Evolutionary conservation across 64 coral and sea anemone species (phyloP).

Genomic region (Stylophora pistillata): DNA sequence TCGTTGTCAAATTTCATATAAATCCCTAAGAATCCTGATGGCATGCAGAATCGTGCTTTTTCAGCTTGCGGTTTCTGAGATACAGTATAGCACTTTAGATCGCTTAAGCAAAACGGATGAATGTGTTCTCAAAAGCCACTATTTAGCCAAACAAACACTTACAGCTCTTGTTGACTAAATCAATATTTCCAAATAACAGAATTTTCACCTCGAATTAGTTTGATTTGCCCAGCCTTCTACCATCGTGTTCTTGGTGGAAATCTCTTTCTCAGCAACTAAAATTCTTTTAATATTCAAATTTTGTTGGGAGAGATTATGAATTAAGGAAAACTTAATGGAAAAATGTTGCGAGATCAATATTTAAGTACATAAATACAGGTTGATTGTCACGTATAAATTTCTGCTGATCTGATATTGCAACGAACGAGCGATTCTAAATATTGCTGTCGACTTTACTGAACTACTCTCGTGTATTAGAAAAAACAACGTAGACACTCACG

Average conservation of each 20-base stretch:
- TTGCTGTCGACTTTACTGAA: neutral
- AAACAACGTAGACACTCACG: neutral
- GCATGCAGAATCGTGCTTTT: too few species aligned
- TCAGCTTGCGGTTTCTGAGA: too few species aligned
- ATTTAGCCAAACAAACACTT: slow-evolving; percentile 51
- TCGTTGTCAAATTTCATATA: too few species aligned
- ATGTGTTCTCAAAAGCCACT: slow-evolving; percentile 34
- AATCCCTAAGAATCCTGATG: too few species aligned
- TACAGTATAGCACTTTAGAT: neutral
- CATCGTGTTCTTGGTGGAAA: neutral
- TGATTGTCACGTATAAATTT: neutral
- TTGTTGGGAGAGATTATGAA: too few species aligned
- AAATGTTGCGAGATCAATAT: neutral
- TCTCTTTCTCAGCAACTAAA: neutral
- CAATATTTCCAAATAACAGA: slow-evolving; percentile 10
- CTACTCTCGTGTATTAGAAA: neutral
- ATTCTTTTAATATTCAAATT: too few species aligned
- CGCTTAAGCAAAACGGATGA: neutral
- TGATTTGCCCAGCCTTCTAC: neutral
- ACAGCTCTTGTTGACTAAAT: neutral
- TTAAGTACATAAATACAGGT: neutral
- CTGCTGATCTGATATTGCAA: neutral
- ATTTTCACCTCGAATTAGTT: neutral
- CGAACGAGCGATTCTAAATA: neutral
- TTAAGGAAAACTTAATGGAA: neutral